These are phyloP conservation scores for Orthosia gothica DNA, from an alignment of 2,888 invertebrate genomes.

Conservation along the genomic window DNA sequence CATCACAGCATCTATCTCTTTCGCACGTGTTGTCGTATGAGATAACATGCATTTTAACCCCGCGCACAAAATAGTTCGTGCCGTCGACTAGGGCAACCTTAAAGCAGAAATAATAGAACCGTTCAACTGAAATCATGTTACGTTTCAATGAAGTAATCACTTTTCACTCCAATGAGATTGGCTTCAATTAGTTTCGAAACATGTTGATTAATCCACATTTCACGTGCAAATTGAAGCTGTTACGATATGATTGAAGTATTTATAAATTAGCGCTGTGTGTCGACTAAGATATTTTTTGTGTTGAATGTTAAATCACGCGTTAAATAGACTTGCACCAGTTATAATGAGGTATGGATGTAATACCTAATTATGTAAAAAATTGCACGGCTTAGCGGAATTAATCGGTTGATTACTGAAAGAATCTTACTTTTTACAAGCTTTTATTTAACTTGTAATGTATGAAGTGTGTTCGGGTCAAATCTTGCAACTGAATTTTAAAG, in stretches of 20 bases:
- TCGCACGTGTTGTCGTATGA: too few species aligned
- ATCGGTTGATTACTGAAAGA: neutral
- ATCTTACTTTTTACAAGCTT: neutral
- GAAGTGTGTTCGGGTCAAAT: too few species aligned
- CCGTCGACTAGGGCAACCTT: too few species aligned
- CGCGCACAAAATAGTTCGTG: too few species aligned
- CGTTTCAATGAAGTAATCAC: conserved; percentile 12
- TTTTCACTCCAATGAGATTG: neutral
- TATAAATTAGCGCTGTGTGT: conserved; percentile 33
- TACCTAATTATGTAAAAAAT: conserved; percentile 11
- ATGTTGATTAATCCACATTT: conserved; percentile 39
- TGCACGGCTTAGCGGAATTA: conserved; percentile 8
- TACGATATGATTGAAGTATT: conserved; percentile 42
- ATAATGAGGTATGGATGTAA: conserved; percentile 18
- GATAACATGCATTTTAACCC: too few species aligned
- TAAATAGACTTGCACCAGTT: conserved; percentile 31
- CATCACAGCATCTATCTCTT: too few species aligned
- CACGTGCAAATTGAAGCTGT: conserved; percentile 32
- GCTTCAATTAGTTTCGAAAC: conserved; percentile 19
- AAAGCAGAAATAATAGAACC: neutral
- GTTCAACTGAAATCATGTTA: neutral
- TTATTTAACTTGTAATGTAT: too few species aligned
- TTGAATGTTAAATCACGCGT: conserved; percentile 43
- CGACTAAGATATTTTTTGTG: conserved; percentile 13
- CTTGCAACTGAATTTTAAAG: too few species aligned